Conservation (phyloP, 2,113 vertebrate genomes). For the Neofelis nebulosa region DNA sequence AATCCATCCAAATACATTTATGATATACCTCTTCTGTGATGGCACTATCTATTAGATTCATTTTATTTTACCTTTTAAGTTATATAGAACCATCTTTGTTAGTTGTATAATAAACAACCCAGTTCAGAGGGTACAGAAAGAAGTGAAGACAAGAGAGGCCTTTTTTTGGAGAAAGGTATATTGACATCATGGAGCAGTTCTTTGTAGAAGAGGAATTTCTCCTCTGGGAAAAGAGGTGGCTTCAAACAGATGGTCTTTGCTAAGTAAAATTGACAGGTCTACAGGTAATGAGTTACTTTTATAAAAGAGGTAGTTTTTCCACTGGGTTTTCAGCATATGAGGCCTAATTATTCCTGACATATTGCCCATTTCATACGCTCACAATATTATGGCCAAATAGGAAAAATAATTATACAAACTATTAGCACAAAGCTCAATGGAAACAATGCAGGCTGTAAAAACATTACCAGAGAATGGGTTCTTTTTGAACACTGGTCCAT, state of each 20-base stretch:
- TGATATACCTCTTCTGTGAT: background rate
- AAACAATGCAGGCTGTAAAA: conserved; percentile 72
- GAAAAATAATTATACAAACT: conserved; percentile 79
- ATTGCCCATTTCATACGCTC: conserved; percentile 73
- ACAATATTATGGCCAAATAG: conserved; percentile 71
- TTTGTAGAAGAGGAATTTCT: conserved; percentile 63
- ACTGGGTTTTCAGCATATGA: conserved; percentile 57
- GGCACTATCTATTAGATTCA: conserved; percentile 16
- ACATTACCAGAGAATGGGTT: conserved; percentile 65
- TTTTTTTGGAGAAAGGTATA: conserved; percentile 58
- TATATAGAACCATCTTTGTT: background rate
- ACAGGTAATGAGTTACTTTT: conserved; percentile 73
- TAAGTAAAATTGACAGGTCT: conserved; percentile 77
- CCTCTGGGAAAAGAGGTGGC: conserved; percentile 61
- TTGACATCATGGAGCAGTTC: conserved; percentile 60
- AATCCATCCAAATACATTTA: background rate
- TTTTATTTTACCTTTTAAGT: conserved; percentile 53
- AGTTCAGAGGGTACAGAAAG: conserved; percentile 1
- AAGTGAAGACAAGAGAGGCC: conserved; percentile 52
- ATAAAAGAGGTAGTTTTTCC: conserved; percentile 63
- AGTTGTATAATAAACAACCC: conserved; percentile 2
- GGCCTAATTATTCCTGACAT: conserved; percentile 81
- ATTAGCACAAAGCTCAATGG: conserved; percentile 63
- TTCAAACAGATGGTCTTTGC: conserved; percentile 79
- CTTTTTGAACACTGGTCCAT: conserved; percentile 67